A percentile compares a stretch with the other conserved stretches of the same genome.
These are phyloP conservation scores for Lucilia sericata DNA, from an alignment of 1,140 invertebrate species.

Conservation along the genomic window DNA sequence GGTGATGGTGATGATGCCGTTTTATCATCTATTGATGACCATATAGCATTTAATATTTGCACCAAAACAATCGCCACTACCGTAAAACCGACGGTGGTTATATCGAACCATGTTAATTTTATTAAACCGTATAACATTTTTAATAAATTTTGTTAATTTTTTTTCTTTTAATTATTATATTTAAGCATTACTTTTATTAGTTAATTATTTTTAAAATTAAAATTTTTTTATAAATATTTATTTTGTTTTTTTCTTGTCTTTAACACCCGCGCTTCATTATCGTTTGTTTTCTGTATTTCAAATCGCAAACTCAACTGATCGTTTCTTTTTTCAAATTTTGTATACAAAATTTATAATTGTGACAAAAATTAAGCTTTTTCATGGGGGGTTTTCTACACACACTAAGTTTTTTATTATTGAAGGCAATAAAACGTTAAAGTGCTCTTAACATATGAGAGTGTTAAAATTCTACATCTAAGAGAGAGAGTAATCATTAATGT, in stretches of 20 bases:
- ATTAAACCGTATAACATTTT: conserved; percentile 49
- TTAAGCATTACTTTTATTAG: conserved; percentile 12
- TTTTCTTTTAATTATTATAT: neutral
- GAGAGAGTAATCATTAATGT: no score
- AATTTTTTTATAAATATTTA: neutral
- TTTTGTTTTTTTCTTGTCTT: neutral
- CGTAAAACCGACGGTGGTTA: conserved; percentile 56
- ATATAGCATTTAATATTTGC: conserved; percentile 57
- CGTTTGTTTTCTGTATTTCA: neutral
- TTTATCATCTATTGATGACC: conserved; percentile 14
- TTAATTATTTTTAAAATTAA: neutral
- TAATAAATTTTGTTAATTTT: neutral
- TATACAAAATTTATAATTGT: neutral
- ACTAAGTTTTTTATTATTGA: no score
- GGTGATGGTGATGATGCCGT: neutral
- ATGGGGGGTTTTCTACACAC: no score
- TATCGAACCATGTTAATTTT: conserved; percentile 58
- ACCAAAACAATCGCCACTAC: conserved; percentile 55
- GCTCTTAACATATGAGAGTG: no score
- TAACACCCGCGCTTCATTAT: conserved; percentile 34
- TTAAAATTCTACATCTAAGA: no score
- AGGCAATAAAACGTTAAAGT: no score
- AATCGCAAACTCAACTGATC: conserved; percentile 45
- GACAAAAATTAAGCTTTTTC: no score
- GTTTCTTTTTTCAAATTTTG: neutral